Evolutionary conservation across 2,113 vertebrate genomes (phyloP), one percentile per base, ranked within the genome.

Genomic region (Eptatretus burgeri): DNA sequence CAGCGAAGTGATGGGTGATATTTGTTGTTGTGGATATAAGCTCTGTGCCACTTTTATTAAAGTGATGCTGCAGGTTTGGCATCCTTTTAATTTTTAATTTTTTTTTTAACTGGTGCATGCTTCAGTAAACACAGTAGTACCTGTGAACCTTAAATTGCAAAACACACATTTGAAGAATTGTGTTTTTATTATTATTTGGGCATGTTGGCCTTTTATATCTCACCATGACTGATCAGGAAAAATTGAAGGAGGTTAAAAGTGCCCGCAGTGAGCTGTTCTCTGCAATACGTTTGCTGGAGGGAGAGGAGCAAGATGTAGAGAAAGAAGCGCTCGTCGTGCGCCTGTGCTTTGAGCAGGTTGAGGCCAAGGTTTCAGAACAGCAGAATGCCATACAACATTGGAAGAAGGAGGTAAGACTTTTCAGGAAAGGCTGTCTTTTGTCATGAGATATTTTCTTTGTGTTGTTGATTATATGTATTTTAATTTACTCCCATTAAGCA

Each of bases 341-440:
- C 52, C 76, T 98, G 65, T 80, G 80, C 70, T 74, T 93, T 2
- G 84, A 98, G 66, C 83, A 93, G 65, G 76, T 88, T 0, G 78
- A 87, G 10, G 72, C 75, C 53, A 77, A 75, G 65, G 78, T 89
- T 71, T 66, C 74, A 1, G 78, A 89, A 64, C 79, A 84, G 71
- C 80, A 82, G 69, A 76, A 74, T 52, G 93, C 93, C 73, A 73
- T 93, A 60, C 88, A 84, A 71, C 77, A 91, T 66, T 98, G 85
- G 84, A 80, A 88, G 51, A 93, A 82, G 72, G 84, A 98, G 85
- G 91, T 87, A 70, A 60, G 74, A 63, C 7, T 64, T 18, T 63
- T 14, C 5, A 14, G 10, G 1, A 49, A 51, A 62, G 11, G 11
- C 49, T 51, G 64, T 13, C 51, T 17, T 10, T 2, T 64, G 50